These are phyloP conservation scores for Luperina testacea DNA, from an alignment of 2,888 invertebrate species.

Conservation along the genomic window DNA sequence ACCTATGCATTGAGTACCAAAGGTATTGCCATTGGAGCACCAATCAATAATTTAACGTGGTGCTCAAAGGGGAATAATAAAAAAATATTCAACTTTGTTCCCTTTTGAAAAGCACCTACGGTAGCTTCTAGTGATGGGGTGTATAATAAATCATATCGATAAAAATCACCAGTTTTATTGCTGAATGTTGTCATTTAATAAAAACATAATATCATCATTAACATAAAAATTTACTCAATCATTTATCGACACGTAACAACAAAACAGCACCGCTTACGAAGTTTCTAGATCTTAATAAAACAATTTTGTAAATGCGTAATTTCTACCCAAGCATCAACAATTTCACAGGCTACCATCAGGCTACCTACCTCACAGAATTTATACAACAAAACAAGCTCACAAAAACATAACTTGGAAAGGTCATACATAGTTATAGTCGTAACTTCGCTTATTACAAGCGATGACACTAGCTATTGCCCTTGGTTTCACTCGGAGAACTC, in stretches of 20 bases:
- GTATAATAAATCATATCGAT: too few relatives aligned
- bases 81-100: too few relatives aligned
- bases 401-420: slow-evolving; percentile 30
- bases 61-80: too few relatives aligned
- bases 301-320: slow-evolving; percentile 20
- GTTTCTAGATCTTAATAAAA: slow-evolving; percentile 19
- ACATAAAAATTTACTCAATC: too few relatives aligned
- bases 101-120: too few relatives aligned
- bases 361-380: background rate
- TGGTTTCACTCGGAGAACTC: background rate
- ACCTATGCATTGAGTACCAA: too few relatives aligned
- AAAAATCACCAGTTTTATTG: too few relatives aligned
- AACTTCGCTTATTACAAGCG: slow-evolving; percentile 12
- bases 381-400: slow-evolving; percentile 7
- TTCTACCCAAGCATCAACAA: slow-evolving; percentile 12
- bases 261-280: slow-evolving; percentile 12
- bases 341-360: background rate
- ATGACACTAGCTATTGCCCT: background rate
- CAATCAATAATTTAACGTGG: too few relatives aligned
- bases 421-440: slow-evolving; percentile 9
- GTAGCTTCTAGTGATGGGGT: too few relatives aligned
- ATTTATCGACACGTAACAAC: background rate
- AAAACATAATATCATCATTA: too few relatives aligned
- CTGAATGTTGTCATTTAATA: too few relatives aligned
- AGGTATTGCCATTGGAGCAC: too few relatives aligned